phyloP scores from a whole-genome alignment of 2,797 vertebrate genomes.

The Netta rufina region DNA sequence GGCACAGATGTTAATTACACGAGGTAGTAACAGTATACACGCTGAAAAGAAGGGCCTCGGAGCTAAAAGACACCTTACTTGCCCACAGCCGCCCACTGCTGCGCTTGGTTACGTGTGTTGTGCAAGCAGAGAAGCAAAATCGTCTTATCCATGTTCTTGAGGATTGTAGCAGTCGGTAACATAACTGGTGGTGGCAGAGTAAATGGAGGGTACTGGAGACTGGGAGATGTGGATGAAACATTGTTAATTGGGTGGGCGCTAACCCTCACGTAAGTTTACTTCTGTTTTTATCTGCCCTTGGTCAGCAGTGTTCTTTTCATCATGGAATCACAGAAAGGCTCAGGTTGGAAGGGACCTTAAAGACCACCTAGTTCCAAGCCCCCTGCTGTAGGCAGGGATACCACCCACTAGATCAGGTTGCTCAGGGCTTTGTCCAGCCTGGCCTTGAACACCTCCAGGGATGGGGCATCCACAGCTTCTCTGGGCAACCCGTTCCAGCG shows the following conservation, averaged over 20 bases:
- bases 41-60: neutral
- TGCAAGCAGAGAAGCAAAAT: neutral
- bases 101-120: neutral
- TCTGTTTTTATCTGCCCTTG: neutral
- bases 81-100: neutral
- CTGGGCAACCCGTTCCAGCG: no score
- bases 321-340: neutral
- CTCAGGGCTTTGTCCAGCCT: no score
- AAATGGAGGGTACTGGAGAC: neutral
- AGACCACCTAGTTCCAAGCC: no score
- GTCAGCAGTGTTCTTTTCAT: neutral
- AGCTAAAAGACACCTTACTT: constrained; percentile 29
- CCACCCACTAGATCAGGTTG: no score
- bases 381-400: no score
- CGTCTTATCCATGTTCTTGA: neutral
- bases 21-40: constrained; percentile 49
- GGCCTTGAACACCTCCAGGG: no score
- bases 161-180: neutral
- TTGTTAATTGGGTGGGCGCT: neutral
- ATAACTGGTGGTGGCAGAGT: neutral
- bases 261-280: neutral
- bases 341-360: no score
- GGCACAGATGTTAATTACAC: constrained; percentile 72
- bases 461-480: no score
- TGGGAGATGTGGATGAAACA: accelerated